phyloP scores from a whole-genome alignment of 2,888 invertebrate genomes.

The Scaptomyza flava region DNA sequence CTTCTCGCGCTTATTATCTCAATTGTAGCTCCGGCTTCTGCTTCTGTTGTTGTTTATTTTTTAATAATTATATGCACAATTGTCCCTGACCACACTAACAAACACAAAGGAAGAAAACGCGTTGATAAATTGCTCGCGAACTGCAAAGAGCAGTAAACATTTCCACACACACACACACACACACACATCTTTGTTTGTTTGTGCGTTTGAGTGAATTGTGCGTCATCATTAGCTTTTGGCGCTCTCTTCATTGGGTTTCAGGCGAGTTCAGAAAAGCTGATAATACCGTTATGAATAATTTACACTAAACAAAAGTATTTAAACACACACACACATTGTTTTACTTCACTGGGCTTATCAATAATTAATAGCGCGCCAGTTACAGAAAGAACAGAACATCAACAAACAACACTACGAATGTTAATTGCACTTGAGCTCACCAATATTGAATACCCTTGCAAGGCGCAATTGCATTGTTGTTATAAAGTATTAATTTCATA shows the following conservation, averaged over 20 bases:
- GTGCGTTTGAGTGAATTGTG: conserved; percentile 14
- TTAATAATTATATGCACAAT: conserved; percentile 74
- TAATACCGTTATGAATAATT: conserved; percentile 79
- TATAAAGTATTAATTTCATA: too few relatives aligned
- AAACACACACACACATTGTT: conserved; percentile 27
- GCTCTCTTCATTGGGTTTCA: conserved; percentile 23
- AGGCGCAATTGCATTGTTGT: too few relatives aligned
- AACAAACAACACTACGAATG: conserved; percentile 5
- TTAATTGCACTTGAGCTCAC: background rate
- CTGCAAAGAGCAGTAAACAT: conserved; percentile 15
- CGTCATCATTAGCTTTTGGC: conserved; percentile 60
- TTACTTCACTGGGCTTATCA: conserved; percentile 53
- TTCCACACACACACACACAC: conserved; percentile 27
- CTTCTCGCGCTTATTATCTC: conserved; percentile 71
- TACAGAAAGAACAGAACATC: conserved; percentile 23
- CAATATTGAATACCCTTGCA: background rate
- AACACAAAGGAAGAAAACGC: conserved; percentile 13
- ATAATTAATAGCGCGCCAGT: conserved; percentile 64
- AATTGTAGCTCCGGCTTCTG: conserved; percentile 59
- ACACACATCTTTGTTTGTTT: conserved; percentile 8
- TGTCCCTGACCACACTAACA: conserved; percentile 71
- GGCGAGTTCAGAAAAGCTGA: conserved; percentile 66
- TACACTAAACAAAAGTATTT: conserved; percentile 45
- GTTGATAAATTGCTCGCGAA: conserved; percentile 67
- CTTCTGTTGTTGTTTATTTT: conserved; percentile 56